phyloP scores from a whole-genome alignment of 1,140 invertebrate species.

The Diachasmimorpha longicaudata region DNA sequence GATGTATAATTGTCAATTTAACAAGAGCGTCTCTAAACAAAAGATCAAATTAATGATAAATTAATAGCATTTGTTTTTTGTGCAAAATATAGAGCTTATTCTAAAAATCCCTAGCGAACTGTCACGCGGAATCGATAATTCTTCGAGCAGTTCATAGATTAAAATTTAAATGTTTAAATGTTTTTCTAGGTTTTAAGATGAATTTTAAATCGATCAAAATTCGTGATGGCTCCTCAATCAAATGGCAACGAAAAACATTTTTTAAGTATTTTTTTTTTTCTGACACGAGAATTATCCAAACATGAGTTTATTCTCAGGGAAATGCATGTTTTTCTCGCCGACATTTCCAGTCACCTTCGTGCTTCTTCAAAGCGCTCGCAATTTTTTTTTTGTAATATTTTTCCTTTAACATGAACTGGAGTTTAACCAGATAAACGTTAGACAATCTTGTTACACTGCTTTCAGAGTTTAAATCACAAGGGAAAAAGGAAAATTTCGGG shows the following conservation, averaged over 20 bases:
- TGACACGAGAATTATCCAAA: not conserved
- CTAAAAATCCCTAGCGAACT: not conserved
- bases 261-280: not conserved
- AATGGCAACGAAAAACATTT: slow-evolving; percentile 19
- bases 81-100: not conserved
- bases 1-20: slow-evolving; percentile 6
- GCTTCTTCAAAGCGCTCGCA: not conserved
- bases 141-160: not conserved
- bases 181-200: not conserved
- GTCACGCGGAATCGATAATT: not conserved
- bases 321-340: not conserved
- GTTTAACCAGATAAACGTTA: slow-evolving; percentile 27
- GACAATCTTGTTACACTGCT: slow-evolving; percentile 43
- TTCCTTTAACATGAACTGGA: not conserved
- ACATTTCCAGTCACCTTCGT: not conserved
- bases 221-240: slow-evolving; percentile 27
- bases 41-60: not conserved
- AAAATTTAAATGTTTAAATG: not conserved
- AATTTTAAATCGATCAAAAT: not conserved
- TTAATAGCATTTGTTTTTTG: not conserved
- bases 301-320: not conserved
- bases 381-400: not conserved
- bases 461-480: slow-evolving; percentile 32
- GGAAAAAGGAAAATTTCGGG: not conserved
- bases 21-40: slow-evolving; percentile 5